Base-by-base conservation (phyloP, 2,113 vertebrate species). In the Aldabrachelys gigantea region DNA sequence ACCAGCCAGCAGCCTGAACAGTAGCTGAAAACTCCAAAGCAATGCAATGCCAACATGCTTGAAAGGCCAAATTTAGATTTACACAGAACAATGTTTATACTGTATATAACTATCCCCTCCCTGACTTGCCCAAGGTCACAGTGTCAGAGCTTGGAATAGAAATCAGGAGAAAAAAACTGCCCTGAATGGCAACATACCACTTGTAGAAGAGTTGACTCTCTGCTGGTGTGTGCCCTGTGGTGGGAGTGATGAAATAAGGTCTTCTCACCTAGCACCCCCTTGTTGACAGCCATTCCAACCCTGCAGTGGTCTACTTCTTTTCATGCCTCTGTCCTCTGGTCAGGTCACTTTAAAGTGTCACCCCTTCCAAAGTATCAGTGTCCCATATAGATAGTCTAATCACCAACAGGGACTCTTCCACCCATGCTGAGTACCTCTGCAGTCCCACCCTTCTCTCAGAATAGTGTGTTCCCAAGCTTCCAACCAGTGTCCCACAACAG, bases 1-100 rank as follows among this genome's bases (percentile, higher is more conserved):
- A 78, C 3, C 1, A 5, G 52, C 5, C 2, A 3, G 11, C 44
- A 89, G 14, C 11, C 27, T 85, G 82, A 82, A 52, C 0, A 1
- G 82, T 19, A 47, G 19, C 38, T 69, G 76, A 78, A 75, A 44
- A 25, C 44, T 87, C 25, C 52, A 54, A 19, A 2, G 44, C 44
- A 44, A 41, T 41, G 27, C 62, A 24, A 3, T 17, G 59, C 10
- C 24, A 85, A 29, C 80, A 53, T 5, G 35, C 4, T 4, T 72
- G 81, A 80, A 72, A n/a, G 86, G 35, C 12, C 69, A 49, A 49
- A 62, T 2, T 88, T 49, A 8, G 47, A n/a, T 21, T 17, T 35
- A 8, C 56, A 53, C 2, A 41, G 50, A 72, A 59, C 24, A 31
- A 44, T 62, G 41, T 1, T 44, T 5, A 2, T 31, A 14, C 59